Evolutionary conservation across 2,888 invertebrate species (phyloP).

Genomic region (Pterostichus madidus): DNA sequence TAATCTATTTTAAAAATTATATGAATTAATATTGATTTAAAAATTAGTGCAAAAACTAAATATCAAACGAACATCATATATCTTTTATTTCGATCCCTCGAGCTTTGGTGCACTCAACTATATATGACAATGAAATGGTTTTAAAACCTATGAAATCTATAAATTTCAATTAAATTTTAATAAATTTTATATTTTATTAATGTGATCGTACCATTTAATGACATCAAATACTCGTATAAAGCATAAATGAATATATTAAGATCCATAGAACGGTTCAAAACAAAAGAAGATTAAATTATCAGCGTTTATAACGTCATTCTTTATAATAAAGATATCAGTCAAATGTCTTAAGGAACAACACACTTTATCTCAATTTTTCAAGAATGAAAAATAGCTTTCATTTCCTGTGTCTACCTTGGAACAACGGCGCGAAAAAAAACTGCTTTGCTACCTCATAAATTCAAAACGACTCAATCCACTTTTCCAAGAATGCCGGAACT

Average conservation of each 20-base stretch:
- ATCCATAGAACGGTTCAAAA: not conserved
- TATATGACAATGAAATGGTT: too few relatives aligned
- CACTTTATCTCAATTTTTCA: slow-evolving; percentile 43
- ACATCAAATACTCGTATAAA: not conserved
- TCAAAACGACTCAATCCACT: slow-evolving; percentile 12
- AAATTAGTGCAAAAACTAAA: too few relatives aligned
- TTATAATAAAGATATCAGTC: slow-evolving; percentile 43
- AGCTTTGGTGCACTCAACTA: too few relatives aligned
- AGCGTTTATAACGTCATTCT: slow-evolving; percentile 36
- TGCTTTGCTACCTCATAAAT: slow-evolving; percentile 13
- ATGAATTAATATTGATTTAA: too few relatives aligned
- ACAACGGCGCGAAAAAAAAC: slow-evolving; percentile 16
- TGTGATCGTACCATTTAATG: not conserved
- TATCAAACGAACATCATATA: too few relatives aligned
- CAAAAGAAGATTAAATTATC: slow-evolving; percentile 37
- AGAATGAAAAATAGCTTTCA: slow-evolving; percentile 46
- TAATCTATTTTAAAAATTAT: too few relatives aligned
- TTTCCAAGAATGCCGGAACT: not conserved
- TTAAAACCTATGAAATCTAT: not conserved
- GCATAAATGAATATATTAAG: not conserved
- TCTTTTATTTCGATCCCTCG: too few relatives aligned
- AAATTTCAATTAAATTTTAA: slow-evolving; percentile 12
- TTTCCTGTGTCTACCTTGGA: slow-evolving; percentile 29
- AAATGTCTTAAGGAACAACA: slow-evolving; percentile 24
- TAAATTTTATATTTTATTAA: slow-evolving; percentile 11